Conservation (phyloP, 2,797 vertebrate species). For the Limosa lapponica region DNA sequence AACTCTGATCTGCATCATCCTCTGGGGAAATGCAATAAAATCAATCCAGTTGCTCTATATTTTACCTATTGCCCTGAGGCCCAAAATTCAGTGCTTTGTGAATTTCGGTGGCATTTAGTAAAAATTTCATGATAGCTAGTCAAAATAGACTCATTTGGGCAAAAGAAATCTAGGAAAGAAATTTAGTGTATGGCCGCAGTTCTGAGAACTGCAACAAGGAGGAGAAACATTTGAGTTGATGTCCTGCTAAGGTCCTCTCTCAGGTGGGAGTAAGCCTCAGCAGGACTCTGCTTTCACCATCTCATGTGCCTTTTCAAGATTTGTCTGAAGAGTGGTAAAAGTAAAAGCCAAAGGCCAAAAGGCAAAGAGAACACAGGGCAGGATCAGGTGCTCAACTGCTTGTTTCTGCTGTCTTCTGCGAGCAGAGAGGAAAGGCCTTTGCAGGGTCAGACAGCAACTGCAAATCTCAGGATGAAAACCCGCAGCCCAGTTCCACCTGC, state of each 20-base stretch:
- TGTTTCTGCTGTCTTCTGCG: background rate
- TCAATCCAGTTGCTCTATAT: background rate
- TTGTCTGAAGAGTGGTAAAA: background rate
- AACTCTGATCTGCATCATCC: background rate
- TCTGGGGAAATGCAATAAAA: background rate
- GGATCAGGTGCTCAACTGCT: background rate
- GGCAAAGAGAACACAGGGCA: background rate
- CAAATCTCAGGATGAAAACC: background rate
- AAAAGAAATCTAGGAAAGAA: background rate
- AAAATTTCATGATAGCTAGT: background rate
- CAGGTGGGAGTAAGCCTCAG: background rate
- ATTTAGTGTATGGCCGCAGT: background rate
- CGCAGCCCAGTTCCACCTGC: background rate
- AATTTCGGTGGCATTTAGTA: background rate
- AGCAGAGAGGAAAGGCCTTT: background rate
- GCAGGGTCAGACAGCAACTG: conserved; percentile 23
- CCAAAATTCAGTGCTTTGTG: background rate
- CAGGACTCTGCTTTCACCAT: background rate
- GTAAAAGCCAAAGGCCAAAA: background rate
- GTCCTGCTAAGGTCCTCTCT: background rate
- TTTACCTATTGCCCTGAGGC: background rate
- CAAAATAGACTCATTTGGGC: background rate
- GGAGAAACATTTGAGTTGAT: background rate
- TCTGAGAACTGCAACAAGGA: background rate
- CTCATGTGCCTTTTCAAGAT: background rate